Base-by-base conservation (phyloP, 64 coral and sea anemone species). In the Cladopsammia gracilis region DNA sequence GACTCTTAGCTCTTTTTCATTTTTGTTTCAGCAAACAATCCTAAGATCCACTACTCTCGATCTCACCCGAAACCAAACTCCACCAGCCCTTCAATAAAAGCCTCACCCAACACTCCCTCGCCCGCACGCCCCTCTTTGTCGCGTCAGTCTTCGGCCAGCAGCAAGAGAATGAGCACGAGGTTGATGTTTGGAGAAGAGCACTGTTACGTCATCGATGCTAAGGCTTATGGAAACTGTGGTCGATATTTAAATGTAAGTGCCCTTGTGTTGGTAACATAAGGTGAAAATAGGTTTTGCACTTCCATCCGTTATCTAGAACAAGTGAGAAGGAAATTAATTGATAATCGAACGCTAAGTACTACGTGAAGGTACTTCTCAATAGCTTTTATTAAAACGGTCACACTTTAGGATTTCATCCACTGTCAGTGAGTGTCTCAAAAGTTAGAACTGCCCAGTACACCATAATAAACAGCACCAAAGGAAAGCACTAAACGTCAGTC, bases 151-250 rank as follows among this genome's bases (percentile, higher is more conserved):
- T 94, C 92, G 15, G 47, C 82, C 23, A 94, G 92, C 48, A 89
- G 92, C 45, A 99, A 94, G 78, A 93, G 83, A 88, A 68, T 85
- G 42, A 99, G 82, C 67, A 99, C 98, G 3, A 73, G 98, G 13
- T 77, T 83, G 24, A 78, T 99, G 47, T 99, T 99, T 70, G 88
- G 88, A 52, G 98, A 99, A 76, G 98, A 99, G 72, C 98, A 99
- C 45, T 99, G 98, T 43, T 99, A 99, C 76, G 98, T 99, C 6
- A 96, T 99, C 61, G 98, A 99, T 20, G 98, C 98, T 25, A 98
- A 98, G 65, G 95, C 94, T 25, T 99, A 96, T 93, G 98, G 98
- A 18, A 99, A 99, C 91, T 99, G 98, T 91, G 98, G 98, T 9
- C 88, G 98, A 45, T 99, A 94, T 71, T 92, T 99, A 13, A 99